Conservation (phyloP, 2,797 vertebrate genomes). For the Dermochelys coriacea region DNA sequence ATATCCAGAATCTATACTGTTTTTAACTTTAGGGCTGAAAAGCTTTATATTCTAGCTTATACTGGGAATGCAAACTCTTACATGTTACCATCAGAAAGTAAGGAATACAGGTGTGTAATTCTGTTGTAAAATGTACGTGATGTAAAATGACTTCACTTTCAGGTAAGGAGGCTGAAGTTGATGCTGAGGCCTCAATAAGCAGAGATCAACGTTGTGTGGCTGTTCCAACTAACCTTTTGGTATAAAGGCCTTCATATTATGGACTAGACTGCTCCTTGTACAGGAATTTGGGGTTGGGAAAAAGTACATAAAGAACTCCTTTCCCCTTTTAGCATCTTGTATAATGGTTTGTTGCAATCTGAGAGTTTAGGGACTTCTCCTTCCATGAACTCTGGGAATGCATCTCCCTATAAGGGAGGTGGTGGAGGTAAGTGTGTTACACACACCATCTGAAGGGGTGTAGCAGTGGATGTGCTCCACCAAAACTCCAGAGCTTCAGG, state of each 20-base stretch:
- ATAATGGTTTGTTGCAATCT: not conserved
- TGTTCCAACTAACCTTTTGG: not conserved
- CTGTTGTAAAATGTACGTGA: not conserved
- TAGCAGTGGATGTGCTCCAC: not conserved
- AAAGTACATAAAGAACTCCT: not conserved
- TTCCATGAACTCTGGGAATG: not conserved
- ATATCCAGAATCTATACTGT: not conserved
- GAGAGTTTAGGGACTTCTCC: not conserved
- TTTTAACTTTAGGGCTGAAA: not conserved
- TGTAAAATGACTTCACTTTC: not conserved
- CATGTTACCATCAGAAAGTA: not conserved
- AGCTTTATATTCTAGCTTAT: not conserved
- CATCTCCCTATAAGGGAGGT: not conserved
- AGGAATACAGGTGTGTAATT: not conserved
- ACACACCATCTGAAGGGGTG: accelerated
- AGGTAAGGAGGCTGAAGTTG: not conserved
- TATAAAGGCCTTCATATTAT: not conserved
- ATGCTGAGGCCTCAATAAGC: not conserved
- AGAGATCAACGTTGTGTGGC: not conserved
- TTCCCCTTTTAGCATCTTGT: not conserved
- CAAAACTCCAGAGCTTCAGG: not conserved
- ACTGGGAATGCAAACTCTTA: not conserved
- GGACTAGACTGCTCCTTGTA: not conserved
- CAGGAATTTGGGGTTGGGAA: not conserved
- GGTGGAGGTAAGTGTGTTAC: not conserved